Conservation (phyloP, 2,113 vertebrate species). For the Apodemus speciosus region DNA sequence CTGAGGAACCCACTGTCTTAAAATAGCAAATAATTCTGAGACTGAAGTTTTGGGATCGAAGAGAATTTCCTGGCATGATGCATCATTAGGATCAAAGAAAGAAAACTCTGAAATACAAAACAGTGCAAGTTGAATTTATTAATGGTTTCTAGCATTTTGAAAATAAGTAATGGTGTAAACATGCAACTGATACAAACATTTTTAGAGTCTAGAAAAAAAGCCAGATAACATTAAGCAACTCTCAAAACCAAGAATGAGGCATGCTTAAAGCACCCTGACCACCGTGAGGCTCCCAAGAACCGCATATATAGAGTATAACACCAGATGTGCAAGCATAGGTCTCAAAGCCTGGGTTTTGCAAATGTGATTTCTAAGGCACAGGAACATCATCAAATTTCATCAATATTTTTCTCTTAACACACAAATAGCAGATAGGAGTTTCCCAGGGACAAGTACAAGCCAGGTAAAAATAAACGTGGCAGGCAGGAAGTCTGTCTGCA, state of each 20-base stretch:
- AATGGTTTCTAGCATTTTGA: slow-evolving; percentile 31
- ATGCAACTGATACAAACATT: slow-evolving; percentile 20
- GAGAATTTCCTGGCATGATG: slow-evolving; percentile 94
- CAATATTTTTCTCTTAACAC: slow-evolving; percentile 12
- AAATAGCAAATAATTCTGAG: slow-evolving; percentile 96
- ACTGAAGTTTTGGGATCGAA: slow-evolving; percentile 93
- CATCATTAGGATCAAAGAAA: slow-evolving; percentile 97
- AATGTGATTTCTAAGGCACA: slow-evolving; percentile 7
- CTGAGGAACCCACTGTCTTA: slow-evolving; percentile 98
- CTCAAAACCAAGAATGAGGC: slow-evolving; percentile 35
- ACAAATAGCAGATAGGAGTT: not conserved
- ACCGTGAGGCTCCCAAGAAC: not conserved
- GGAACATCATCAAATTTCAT: slow-evolving; percentile 15
- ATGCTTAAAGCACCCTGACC: not conserved
- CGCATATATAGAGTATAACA: not conserved
- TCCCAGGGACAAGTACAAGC: not conserved
- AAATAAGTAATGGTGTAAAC: slow-evolving; percentile 16
- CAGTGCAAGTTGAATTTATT: not conserved
- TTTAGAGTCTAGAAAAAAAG: not conserved
- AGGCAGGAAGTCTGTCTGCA: not conserved
- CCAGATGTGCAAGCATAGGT: not conserved
- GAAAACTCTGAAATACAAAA: slow-evolving; percentile 91
- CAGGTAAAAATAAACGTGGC: not conserved
- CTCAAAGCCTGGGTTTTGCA: not conserved
- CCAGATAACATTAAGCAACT: not conserved